These are phyloP conservation scores for Choloepus didactylus DNA, from an alignment of 2,797 vertebrate genomes.

Conservation along the genomic window DNA sequence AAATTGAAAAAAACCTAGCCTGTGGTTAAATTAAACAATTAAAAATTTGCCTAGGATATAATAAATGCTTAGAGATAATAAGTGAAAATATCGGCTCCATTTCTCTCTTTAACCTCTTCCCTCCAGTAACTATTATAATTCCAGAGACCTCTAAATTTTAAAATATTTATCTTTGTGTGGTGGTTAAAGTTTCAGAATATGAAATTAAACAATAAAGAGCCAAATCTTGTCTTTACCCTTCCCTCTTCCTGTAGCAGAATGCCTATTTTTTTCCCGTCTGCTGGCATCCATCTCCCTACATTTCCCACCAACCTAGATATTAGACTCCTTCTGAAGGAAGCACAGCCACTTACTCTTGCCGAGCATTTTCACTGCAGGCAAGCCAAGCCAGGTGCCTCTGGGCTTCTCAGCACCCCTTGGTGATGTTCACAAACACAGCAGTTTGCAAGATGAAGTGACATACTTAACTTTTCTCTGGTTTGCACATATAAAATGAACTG, in stretches of 20 bases:
- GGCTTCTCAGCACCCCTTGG: not conserved
- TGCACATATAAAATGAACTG: not conserved
- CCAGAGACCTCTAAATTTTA: not conserved
- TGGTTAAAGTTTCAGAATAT: not conserved
- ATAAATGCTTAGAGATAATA: not conserved
- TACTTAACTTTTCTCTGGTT: not conserved
- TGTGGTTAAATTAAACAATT: not conserved
- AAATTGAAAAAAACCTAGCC: not conserved
- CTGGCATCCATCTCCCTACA: not conserved
- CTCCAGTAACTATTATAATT: not conserved
- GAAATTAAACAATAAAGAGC: not conserved
- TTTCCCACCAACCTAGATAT: not conserved
- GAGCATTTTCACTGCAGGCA: not conserved
- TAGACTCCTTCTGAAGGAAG: conserved; percentile 1
- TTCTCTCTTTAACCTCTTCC: not conserved
- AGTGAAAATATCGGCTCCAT: not conserved
- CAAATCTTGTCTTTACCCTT: not conserved
- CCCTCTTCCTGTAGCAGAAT: not conserved
- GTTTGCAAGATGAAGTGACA: not conserved
- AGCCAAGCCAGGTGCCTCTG: not conserved
- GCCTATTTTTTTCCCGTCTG: not conserved
- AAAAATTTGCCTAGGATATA: not conserved
- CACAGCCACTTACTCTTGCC: conserved; percentile 45
- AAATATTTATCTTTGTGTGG: not conserved
- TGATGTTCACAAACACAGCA: not conserved